Conservation (phyloP, 2,797 vertebrate genomes). For the Neostethus bicornis region DNA sequence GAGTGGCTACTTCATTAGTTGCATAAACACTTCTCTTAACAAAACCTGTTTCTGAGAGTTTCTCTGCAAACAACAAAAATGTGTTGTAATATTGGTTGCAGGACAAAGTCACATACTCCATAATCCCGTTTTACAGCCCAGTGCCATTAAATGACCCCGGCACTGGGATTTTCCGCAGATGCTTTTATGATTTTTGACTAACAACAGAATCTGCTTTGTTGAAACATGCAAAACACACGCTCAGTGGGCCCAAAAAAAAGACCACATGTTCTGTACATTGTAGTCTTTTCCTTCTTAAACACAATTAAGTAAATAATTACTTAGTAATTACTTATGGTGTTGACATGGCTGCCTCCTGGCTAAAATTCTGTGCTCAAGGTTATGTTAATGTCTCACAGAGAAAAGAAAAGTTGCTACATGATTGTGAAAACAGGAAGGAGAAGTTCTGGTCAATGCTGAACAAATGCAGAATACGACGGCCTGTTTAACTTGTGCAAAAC, state of each 20-base stretch:
- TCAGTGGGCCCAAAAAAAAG: slow-evolving; percentile 22
- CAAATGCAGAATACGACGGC: slow-evolving; percentile 19
- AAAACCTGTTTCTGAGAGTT: slow-evolving; percentile 1
- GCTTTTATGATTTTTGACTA: slow-evolving; percentile 48
- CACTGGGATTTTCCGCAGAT: slow-evolving; percentile 3
- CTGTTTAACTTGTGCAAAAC: not conserved
- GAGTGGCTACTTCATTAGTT: slow-evolving; percentile 12
- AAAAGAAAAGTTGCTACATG: slow-evolving; percentile 2
- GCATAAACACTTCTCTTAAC: not conserved
- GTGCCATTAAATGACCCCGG: not conserved
- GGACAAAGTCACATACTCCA: not conserved
- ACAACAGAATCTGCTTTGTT: slow-evolving; percentile 49
- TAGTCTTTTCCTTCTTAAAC: not conserved
- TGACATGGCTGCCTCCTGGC: not conserved
- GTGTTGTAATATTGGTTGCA: not conserved
- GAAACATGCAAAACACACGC: slow-evolving; percentile 17
- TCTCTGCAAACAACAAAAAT: slow-evolving; percentile 8
- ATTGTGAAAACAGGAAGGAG: slow-evolving; percentile 30
- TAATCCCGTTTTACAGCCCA: not conserved
- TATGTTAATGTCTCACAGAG: slow-evolving; percentile 18
- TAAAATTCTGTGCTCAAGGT: slow-evolving; percentile 7
- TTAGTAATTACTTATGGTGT: not conserved
- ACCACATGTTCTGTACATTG: slow-evolving; percentile 6
- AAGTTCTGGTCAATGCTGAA: slow-evolving; percentile 21
- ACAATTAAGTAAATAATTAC: not conserved